Conservation (phyloP, 2,797 vertebrate genomes). For the Chrosomus eos region DNA sequence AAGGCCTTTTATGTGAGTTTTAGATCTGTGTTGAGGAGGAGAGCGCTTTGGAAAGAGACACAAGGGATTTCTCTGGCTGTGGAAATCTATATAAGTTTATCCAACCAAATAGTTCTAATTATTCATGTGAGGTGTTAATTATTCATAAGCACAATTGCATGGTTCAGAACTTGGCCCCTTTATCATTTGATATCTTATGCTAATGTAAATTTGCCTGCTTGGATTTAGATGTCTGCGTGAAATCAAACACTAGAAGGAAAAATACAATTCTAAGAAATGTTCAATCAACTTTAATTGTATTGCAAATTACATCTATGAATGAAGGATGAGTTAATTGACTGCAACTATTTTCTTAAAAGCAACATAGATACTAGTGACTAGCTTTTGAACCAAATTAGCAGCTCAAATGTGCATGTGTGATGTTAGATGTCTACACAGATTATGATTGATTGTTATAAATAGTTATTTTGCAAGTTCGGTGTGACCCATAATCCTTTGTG, state of each 20-base stretch:
- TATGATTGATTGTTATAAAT: neutral
- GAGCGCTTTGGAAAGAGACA: neutral
- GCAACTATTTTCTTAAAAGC: neutral
- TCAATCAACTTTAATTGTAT: neutral
- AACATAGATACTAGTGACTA: neutral
- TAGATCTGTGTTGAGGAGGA: neutral
- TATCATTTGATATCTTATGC: neutral
- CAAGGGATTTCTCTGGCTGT: neutral
- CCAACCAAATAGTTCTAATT: neutral
- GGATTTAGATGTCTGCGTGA: neutral
- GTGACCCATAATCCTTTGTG: neutral
- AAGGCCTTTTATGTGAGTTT: neutral
- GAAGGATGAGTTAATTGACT: constrained; percentile 1
- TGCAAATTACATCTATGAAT: neutral
- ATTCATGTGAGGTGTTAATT: constrained; percentile 3
- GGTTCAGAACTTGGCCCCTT: neutral
- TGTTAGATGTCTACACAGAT: neutral
- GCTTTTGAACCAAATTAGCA: neutral
- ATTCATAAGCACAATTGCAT: constrained; percentile 20
- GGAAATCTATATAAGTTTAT: neutral
- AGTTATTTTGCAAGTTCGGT: constrained; percentile 17
- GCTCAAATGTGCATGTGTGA: neutral
- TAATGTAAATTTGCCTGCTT: neutral
- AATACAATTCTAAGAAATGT: neutral
- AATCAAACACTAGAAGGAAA: neutral